A percentile compares a stretch with the other conserved stretches of the same genome.
Conservation (phyloP, 2,888 invertebrate species). For the Geotrupes spiniger region DNA sequence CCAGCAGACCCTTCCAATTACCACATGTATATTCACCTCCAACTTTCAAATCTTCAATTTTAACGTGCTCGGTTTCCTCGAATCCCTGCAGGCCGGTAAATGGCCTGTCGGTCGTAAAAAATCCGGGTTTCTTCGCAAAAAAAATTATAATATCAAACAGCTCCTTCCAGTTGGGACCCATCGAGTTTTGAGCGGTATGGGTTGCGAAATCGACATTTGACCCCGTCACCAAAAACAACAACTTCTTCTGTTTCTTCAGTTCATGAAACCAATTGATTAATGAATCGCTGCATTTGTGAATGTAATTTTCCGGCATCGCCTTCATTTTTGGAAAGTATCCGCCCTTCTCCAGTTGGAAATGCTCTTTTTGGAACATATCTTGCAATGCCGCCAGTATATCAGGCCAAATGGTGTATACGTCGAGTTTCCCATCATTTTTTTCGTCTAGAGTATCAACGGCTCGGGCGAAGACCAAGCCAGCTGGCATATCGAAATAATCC, state of each 20-base stretch:
- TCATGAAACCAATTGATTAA: conserved; percentile 59
- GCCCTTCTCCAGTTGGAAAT: conserved; percentile 57
- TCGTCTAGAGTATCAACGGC: conserved; percentile 64
- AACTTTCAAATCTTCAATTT: conserved; percentile 46
- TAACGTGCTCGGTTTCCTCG: conserved; percentile 45
- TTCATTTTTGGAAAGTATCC: conserved; percentile 62
- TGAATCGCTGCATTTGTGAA: conserved; percentile 55
- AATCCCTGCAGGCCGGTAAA: conserved; percentile 54
- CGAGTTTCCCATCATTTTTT: conserved; percentile 39
- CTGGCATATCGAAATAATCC: conserved; percentile 73
- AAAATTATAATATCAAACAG: conserved; percentile 55
- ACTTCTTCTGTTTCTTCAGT: conserved; percentile 54
- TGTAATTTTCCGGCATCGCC: conserved; percentile 56
- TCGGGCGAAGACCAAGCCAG: conserved; percentile 63
- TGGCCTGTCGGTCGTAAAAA: conserved; percentile 59
- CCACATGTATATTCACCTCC: conserved; percentile 59
- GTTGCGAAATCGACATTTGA: conserved; percentile 69
- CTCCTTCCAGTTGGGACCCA: conserved; percentile 63
- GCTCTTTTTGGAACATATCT: conserved; percentile 59
- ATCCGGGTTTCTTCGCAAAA: conserved; percentile 72
- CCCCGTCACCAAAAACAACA: conserved; percentile 68
- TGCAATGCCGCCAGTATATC: conserved; percentile 62
- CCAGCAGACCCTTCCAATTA: conserved; percentile 58
- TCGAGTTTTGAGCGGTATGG: conserved; percentile 59
- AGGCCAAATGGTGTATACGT: conserved; percentile 60